These are phyloP conservation scores for Nephrotoma flavescens DNA, from an alignment of 2,888 invertebrate species.

Conservation along the genomic window DNA sequence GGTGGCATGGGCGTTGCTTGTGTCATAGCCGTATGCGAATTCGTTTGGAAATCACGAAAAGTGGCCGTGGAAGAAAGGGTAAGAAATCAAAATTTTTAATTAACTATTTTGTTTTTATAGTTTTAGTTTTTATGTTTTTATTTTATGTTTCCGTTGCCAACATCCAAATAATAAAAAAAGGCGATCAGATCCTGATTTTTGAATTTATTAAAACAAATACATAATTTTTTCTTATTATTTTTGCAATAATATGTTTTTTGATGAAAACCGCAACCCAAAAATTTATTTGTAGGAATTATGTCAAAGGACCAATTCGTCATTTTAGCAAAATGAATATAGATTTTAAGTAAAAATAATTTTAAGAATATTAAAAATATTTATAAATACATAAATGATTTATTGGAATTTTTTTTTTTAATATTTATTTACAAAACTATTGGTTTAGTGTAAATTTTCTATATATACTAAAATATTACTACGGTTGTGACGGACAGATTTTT, in stretches of 20 bases:
- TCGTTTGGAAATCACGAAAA: constrained; percentile 89
- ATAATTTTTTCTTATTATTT: not conserved
- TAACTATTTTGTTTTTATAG: constrained; percentile 6
- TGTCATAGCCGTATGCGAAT: constrained; percentile 87
- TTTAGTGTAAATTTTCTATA: not conserved
- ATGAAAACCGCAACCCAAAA: not conserved
- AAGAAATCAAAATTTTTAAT: constrained; percentile 32
- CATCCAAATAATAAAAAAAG: constrained; percentile 14
- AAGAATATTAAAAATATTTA: not conserved
- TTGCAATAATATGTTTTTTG: not conserved
- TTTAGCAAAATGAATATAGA: not conserved
- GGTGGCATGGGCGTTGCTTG: constrained; percentile 76
- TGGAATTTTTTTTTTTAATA: not conserved
- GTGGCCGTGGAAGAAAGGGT: constrained; percentile 85
- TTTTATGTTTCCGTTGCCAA: constrained; percentile 36
- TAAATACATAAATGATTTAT: not conserved
- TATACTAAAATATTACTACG: not conserved
- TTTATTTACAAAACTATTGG: not conserved
- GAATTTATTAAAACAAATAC: not conserved
- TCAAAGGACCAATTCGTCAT: constrained; percentile 5
- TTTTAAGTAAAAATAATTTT: not conserved
- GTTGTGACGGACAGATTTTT: not conserved
- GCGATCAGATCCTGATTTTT: not conserved
- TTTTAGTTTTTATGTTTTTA: constrained; percentile 16
- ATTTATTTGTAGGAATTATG: constrained; percentile 4